Base-by-base conservation (phyloP, 2,888 invertebrate genomes). In the Pristionchus fissidentatus region DNA sequence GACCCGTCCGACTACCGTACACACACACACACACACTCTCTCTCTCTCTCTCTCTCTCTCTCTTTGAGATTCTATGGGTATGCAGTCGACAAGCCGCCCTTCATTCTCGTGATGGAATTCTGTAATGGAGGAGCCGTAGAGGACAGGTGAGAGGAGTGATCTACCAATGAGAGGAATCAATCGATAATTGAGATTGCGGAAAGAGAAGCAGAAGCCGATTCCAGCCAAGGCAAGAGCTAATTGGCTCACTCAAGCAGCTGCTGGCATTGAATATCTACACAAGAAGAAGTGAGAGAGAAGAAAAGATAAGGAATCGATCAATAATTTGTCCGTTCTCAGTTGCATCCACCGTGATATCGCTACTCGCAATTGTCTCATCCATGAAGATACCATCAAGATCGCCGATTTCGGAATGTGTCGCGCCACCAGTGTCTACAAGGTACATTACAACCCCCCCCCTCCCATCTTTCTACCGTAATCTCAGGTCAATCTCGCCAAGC, bases 361-460 rank as follows among this genome's bases (percentile, higher is more conserved):
- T 55, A 85, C 89, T 26, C 85, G 90, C 5, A 90, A 90, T 81
- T 90, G 90, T 82, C 88, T 90, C 32, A 86, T 90, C 49, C 85
- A 86, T 77, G 86, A 85, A 8, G 86, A 84, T 19, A 83, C 86
- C 70, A 86, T 90, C 35, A 90, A 90, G 84, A 84, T 90, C 70
- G 90, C 90, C 46, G 89, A 89, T 83, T 90, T 90, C 82, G 90
- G 90, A 73, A 90, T 90, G 90, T 90, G 90, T 73, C 86, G 89
- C 38, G 83, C 86, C 22, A 86, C 87, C n/a, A 29, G 83, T 41
- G 83, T 86, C 26, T 87, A 86, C 82, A 87, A 87, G 79, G 84
- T 87, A 43, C 43, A 32, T 5, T n/a, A 10, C 26, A 26, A 3
- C 19, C 41, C 43, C 22, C 22, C 38, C 38, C 38, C 41, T n/a